Evolutionary conservation across 2,113 vertebrate genomes (phyloP), one percentile per base, ranked within the genome.

Genomic region (Phycodurus eques): DNA sequence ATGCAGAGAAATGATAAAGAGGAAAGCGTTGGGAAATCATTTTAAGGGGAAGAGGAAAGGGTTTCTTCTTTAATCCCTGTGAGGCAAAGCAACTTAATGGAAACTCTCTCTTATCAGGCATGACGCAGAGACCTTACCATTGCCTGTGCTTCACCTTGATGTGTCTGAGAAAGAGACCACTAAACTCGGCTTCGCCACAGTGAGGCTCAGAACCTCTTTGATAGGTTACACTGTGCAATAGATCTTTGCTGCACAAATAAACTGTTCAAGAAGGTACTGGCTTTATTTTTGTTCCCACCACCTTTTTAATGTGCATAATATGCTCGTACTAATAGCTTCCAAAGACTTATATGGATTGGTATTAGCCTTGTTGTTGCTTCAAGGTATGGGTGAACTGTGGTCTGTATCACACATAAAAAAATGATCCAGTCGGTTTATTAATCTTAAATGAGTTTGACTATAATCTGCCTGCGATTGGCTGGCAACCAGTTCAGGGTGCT

Each of bases 101-200:
- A 92, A 90, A 86, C 78, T 81, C 78, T 80, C 43, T 79, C 88
- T 91, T 91, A 92, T 92, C 91, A 64, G 74, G 69, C 71, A 71
- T 80, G 85, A 88, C 84, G 83, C 88, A 91, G 88, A 80, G 87
- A 77, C 81, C 87, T 87, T 80, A 78, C 78, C 77, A 85, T 89
- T 85, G 85, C 85, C 69, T 86, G 76, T 66, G 80, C 85, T 82
- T 83, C 71, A 83, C 89, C 92, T 90, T 92, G 90, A 92, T 92
- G 91, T 90, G 72, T 80, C 78, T 68, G 61, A 76, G 83, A 81
- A 68, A 71, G 73, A 82, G 77, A 74, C 70, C 60, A 73, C 71
- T 79, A 75, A 80, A 80, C 66, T 76, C 80, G 69, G 73, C 77
- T 70, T 81, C 68, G 60, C 74, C 76, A 77, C 76, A 81, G 78